Evolutionary conservation across 2,113 vertebrate genomes (phyloP).

Genomic region (Indicator indicator): DNA sequence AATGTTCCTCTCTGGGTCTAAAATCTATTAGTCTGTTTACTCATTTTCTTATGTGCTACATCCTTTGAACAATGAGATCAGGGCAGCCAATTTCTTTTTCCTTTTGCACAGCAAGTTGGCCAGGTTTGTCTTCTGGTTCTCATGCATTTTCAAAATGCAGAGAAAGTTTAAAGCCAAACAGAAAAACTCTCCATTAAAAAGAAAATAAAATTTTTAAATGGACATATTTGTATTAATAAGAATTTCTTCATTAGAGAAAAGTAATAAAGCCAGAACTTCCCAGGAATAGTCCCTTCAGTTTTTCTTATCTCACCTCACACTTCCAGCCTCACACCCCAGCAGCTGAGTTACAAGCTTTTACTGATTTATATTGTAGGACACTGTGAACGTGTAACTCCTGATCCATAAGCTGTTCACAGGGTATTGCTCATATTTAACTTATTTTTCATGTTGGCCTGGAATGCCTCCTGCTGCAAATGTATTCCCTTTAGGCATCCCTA

Average conservation of each 20-base stretch:
- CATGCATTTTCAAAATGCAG: conserved; percentile 35
- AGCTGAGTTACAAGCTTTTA: not conserved
- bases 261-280: not conserved
- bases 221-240: conserved; percentile 12
- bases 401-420: not conserved
- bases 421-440: not conserved
- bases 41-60: not conserved
- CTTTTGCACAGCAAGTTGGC: not conserved
- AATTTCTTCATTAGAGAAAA: not conserved
- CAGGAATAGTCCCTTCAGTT: not conserved
- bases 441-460: not conserved
- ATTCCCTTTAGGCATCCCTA: not conserved
- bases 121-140: conserved; percentile 22
- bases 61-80: not conserved
- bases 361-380: not conserved
- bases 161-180: conserved; percentile 51
- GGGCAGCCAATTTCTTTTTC: conserved; percentile 4
- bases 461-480: not conserved
- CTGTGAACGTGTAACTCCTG: not conserved
- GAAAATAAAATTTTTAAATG: not conserved
- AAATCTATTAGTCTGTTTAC: conserved; percentile 46
- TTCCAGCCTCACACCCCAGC: not conserved
- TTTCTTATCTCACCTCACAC: conserved; percentile 14
- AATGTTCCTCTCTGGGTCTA: conserved; percentile 16
- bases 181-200: not conserved